Conservation (phyloP, 2,888 invertebrate species). For the Cybosia mesomella region DNA sequence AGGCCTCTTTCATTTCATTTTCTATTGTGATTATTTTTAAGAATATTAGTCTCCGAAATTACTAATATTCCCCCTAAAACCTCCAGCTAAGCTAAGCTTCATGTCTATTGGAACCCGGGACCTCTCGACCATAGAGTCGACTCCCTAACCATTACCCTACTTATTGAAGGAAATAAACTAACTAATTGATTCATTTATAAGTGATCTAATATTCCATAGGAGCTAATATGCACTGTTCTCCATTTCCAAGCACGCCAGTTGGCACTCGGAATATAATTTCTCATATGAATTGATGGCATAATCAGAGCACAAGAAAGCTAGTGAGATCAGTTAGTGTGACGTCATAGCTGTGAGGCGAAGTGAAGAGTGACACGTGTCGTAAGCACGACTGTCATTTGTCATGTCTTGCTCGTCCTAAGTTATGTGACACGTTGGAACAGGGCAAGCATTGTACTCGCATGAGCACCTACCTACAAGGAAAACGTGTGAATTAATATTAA, state of each 20-base stretch:
- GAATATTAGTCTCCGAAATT: too few relatives aligned
- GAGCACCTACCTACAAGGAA: too few relatives aligned
- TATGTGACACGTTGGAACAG: neutral
- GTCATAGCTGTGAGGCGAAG: neutral
- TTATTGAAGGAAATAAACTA: too few relatives aligned
- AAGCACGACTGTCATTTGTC: slow-evolving; percentile 8
- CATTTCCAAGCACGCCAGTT: neutral
- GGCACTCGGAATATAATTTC: neutral
- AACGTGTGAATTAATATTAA: neutral
- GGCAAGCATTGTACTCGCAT: neutral
- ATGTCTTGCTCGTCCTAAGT: neutral
- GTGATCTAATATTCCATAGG: neutral
- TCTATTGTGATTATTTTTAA: too few relatives aligned
- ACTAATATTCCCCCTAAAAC: too few relatives aligned
- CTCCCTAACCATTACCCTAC: too few relatives aligned
- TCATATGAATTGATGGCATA: neutral
- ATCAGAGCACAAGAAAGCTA: slow-evolving; percentile 10
- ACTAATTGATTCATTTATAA: neutral
- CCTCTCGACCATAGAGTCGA: too few relatives aligned
- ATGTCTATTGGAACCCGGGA: too few relatives aligned
- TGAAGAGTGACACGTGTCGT: slow-evolving; percentile 10
- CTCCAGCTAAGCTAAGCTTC: too few relatives aligned
- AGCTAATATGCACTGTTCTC: neutral
- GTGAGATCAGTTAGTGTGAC: slow-evolving; percentile 13
- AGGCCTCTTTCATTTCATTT: neutral